A percentile compares a stretch with the other conserved stretches of the same genome.
Evolutionary conservation across 1,140 invertebrate species (phyloP).

Genomic region (Palaemon carinicauda): DNA sequence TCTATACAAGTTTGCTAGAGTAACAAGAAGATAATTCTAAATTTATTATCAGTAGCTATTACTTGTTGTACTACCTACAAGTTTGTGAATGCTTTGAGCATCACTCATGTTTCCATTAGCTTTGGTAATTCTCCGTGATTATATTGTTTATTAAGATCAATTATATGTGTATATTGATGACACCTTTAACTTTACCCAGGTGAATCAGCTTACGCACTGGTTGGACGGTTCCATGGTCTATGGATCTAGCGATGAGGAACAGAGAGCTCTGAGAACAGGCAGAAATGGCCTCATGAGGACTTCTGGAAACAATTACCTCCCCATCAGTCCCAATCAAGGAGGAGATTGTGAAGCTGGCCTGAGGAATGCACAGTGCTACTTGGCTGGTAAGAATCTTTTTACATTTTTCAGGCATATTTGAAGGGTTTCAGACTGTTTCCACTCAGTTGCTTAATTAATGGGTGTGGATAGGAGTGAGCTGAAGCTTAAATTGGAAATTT

Average conservation of each 20-base stretch:
- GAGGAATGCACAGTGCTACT: slow-evolving; percentile 21
- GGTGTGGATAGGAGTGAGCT: too few relatives aligned
- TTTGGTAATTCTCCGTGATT: too few relatives aligned
- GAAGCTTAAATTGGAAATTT: too few relatives aligned
- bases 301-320: slow-evolving; percentile 31
- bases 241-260: slow-evolving; percentile 69
- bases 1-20: too few relatives aligned
- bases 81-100: too few relatives aligned
- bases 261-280: slow-evolving; percentile 62
- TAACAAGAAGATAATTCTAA: too few relatives aligned
- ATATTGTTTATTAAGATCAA: not conserved
- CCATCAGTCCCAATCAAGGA: slow-evolving; percentile 22
- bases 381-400: slow-evolving; percentile 23
- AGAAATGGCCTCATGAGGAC: slow-evolving; percentile 61
- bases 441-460: too few relatives aligned
- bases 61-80: too few relatives aligned
- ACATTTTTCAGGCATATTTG: too few relatives aligned
- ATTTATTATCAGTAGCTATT: too few relatives aligned
- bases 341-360: slow-evolving; percentile 31
- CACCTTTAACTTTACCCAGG: slow-evolving; percentile 60
- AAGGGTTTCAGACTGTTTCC: too few relatives aligned
- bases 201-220: slow-evolving; percentile 68
- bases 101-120: too few relatives aligned
- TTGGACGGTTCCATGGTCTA: slow-evolving; percentile 68
- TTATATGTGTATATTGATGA: not conserved